phyloP scores from a whole-genome alignment of 2,888 invertebrate species.

The Lycocerus yunnanus region DNA sequence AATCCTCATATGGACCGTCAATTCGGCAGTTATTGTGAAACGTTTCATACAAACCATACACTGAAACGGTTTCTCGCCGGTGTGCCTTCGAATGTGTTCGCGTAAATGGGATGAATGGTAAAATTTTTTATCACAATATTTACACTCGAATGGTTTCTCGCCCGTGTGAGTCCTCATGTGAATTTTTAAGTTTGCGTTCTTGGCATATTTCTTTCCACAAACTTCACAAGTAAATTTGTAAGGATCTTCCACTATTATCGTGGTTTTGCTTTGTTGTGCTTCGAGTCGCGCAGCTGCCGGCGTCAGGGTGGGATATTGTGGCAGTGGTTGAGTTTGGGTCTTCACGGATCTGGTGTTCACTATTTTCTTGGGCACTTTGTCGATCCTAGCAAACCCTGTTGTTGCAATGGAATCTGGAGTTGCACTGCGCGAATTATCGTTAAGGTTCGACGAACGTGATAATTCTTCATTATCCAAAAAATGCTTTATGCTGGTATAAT shows the following conservation, averaged over 20 bases:
- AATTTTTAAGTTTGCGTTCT: conserved; percentile 33
- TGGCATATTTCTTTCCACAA: conserved; percentile 32
- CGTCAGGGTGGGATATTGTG: conserved; percentile 34
- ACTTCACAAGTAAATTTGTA: conserved; percentile 26
- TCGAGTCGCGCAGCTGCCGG: conserved; percentile 33
- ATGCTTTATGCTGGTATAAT: conserved; percentile 9
- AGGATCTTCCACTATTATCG: conserved; percentile 31
- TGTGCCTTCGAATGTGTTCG: conserved; percentile 51
- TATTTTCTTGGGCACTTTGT: conserved; percentile 27
- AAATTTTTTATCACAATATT: conserved; percentile 53
- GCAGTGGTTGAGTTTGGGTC: conserved; percentile 35
- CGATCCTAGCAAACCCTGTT: conserved; percentile 30
- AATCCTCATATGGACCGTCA: conserved; percentile 59
- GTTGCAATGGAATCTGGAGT: conserved; percentile 25
- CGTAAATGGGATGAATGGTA: conserved; percentile 52
- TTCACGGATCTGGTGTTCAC: conserved; percentile 32
- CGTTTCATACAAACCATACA: conserved; percentile 50
- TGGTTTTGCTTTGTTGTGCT: conserved; percentile 33
- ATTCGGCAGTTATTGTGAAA: conserved; percentile 49
- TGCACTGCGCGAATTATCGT: conserved; percentile 23
- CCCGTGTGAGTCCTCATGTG: conserved; percentile 37
- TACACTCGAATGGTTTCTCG: conserved; percentile 54
- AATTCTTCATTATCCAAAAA: conserved; percentile 23
- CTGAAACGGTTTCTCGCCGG: conserved; percentile 52
- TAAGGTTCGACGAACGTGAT: conserved; percentile 21